These are phyloP conservation scores for Coreius guichenoti DNA, from an alignment of 2,797 vertebrate species.

Conservation along the genomic window DNA sequence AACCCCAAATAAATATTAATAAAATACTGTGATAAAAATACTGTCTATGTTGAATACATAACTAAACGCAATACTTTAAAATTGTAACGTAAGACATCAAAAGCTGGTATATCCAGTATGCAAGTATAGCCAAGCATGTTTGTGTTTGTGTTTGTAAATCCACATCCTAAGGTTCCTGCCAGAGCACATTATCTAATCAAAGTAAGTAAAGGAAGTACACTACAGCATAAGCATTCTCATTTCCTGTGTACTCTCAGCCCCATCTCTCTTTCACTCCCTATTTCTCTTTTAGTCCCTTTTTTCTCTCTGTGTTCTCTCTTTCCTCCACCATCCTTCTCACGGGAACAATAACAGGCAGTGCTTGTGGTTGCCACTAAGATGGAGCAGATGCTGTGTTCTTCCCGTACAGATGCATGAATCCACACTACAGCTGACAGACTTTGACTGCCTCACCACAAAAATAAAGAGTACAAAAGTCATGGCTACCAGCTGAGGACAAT, in stretches of 20 bases:
- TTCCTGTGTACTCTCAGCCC: conserved; percentile 26
- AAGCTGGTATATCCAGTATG: neutral
- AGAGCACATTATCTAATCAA: conserved; percentile 43
- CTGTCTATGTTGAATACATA: neutral
- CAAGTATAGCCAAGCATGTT: conserved; percentile 38
- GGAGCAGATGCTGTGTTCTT: conserved; percentile 77
- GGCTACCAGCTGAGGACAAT: conserved; percentile 55
- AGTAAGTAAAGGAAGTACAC: conserved; percentile 53
- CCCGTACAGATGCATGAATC: conserved; percentile 71
- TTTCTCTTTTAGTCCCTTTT: conserved; percentile 16
- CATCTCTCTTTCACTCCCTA: conserved; percentile 41
- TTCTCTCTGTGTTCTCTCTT: conserved; percentile 1
- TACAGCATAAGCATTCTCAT: conserved; percentile 50
- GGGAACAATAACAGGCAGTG: conserved; percentile 79
- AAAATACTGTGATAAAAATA: neutral
- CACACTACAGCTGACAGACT: conserved; percentile 61
- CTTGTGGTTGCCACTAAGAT: conserved; percentile 80
- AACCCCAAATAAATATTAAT: neutral
- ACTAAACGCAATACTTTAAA: neutral
- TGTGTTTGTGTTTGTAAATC: conserved; percentile 7
- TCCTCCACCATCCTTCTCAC: conserved; percentile 69
- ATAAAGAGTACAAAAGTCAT: conserved; percentile 29
- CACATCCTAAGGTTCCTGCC: conserved; percentile 35
- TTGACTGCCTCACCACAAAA: conserved; percentile 65
- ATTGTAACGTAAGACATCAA: neutral